Conservation (phyloP, 2,113 vertebrate genomes). For the Mohoua ochrocephala region DNA sequence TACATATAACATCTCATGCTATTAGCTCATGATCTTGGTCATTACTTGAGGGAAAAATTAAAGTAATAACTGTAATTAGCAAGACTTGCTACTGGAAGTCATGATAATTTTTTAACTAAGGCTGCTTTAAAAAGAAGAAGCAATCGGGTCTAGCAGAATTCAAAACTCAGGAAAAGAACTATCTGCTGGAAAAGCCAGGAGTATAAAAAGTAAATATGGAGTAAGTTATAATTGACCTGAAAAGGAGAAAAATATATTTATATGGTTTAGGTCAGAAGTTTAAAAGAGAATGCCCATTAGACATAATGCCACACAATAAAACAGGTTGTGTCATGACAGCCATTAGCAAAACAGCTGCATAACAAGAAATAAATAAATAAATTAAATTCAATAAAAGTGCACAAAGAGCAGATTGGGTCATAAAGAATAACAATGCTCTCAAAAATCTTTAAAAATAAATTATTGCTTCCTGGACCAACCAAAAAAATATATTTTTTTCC, state of each 20-base stretch:
- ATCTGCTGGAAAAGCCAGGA: neutral
- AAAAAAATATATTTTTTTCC: neutral
- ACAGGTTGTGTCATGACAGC: conserved; percentile 2
- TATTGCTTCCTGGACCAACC: neutral
- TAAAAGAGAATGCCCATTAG: conserved; percentile 10
- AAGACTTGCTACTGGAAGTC: neutral
- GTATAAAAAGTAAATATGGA: neutral
- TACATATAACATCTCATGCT: neutral
- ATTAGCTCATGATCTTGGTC: neutral
- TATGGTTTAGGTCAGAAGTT: neutral
- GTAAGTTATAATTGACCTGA: neutral
- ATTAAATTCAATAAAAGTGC: neutral
- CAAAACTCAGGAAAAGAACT: neutral
- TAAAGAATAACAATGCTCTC: neutral
- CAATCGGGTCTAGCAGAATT: neutral
- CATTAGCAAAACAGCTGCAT: conserved; percentile 30
- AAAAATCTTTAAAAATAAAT: neutral
- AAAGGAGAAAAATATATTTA: conserved; percentile 12
- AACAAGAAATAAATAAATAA: neutral
- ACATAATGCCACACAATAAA: conserved; percentile 7
- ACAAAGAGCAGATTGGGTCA: neutral
- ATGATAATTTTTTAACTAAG: neutral
- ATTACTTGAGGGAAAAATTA: neutral
- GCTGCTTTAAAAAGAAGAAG: neutral
- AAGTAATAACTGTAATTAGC: neutral